A percentile compares a stretch with the other conserved stretches of the same genome.
These are phyloP conservation scores for Formicarius rufipectus DNA, from an alignment of 2,113 vertebrate genomes.

Conservation along the genomic window DNA sequence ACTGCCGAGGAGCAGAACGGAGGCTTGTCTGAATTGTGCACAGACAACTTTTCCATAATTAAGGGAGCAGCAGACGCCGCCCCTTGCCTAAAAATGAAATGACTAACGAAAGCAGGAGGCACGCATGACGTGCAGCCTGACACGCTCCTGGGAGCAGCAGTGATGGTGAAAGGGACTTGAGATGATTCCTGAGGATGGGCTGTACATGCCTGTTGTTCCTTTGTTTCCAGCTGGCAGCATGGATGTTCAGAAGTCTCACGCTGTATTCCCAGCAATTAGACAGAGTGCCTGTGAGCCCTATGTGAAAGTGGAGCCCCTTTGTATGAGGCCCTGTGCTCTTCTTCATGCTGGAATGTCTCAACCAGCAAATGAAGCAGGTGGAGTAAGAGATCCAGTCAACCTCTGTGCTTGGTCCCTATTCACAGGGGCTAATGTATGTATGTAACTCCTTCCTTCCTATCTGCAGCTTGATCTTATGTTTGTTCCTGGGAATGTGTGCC, in stretches of 20 bases:
- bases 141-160: background rate
- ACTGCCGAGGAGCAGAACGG: conserved; percentile 42
- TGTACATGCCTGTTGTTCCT: accelerated
- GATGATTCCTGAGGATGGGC: background rate
- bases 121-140: background rate
- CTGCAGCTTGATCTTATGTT: background rate
- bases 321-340: background rate
- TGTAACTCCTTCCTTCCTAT: background rate
- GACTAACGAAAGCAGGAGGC: background rate
- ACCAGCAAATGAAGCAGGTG: background rate
- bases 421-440: background rate
- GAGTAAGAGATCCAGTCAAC: background rate
- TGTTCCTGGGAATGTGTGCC: background rate
- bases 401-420: accelerated
- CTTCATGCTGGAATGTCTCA: background rate
- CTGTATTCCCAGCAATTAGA: background rate
- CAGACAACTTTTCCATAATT: conserved; percentile 52
- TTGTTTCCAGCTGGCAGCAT: background rate
- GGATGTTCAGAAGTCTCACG: accelerated
- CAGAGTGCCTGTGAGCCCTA: background rate
- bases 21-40: conserved; percentile 28
- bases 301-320: background rate
- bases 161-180: background rate
- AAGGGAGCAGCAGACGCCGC: background rate
- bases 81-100: conserved; percentile 9